Percentiles rank a stretch among this genome's conserved stretches.
Conservation (phyloP, 2,888 invertebrate species). For the Zaprionus bogoriensis region DNA sequence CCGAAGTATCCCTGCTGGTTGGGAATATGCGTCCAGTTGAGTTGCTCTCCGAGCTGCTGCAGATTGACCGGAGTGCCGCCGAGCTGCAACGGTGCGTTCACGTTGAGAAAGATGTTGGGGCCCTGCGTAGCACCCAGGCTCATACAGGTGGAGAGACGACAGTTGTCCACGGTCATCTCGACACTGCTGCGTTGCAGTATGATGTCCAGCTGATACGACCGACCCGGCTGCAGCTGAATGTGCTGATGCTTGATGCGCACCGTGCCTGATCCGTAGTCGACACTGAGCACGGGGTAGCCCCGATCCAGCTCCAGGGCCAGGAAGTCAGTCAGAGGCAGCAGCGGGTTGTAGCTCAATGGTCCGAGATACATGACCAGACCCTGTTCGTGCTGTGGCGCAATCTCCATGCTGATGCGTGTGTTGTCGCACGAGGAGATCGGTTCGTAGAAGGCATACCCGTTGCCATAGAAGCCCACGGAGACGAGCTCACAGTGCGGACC, state of each 20-base stretch:
- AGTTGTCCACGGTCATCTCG: slow-evolving; percentile 91
- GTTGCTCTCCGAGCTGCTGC: slow-evolving; percentile 85
- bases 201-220: slow-evolving; percentile 94
- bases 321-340: slow-evolving; percentile 90
- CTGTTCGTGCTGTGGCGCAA: slow-evolving; percentile 89
- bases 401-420: slow-evolving; percentile 90
- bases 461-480: slow-evolving; percentile 93
- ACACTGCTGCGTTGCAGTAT: slow-evolving; percentile 86
- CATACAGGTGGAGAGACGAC: slow-evolving; percentile 88
- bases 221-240: slow-evolving; percentile 91
- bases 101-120: slow-evolving; percentile 89
- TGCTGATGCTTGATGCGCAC: slow-evolving; percentile 87
- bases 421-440: slow-evolving; percentile 93
- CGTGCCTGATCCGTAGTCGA: slow-evolving; percentile 95
- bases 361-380: slow-evolving; percentile 96
- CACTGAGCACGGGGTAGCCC: slow-evolving; percentile 91
- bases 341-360: slow-evolving; percentile 87
- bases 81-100: slow-evolving; percentile 94
- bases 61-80: slow-evolving; percentile 89
- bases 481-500: slow-evolving; percentile 96
- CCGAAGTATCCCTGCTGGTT: slow-evolving; percentile 90
- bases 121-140: slow-evolving; percentile 88
- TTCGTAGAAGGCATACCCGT: slow-evolving; percentile 96
- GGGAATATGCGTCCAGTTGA: slow-evolving; percentile 89
- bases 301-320: slow-evolving; percentile 93